phyloP scores from a whole-genome alignment of 1,140 invertebrate species.

The Cecropterus lyciades region DNA sequence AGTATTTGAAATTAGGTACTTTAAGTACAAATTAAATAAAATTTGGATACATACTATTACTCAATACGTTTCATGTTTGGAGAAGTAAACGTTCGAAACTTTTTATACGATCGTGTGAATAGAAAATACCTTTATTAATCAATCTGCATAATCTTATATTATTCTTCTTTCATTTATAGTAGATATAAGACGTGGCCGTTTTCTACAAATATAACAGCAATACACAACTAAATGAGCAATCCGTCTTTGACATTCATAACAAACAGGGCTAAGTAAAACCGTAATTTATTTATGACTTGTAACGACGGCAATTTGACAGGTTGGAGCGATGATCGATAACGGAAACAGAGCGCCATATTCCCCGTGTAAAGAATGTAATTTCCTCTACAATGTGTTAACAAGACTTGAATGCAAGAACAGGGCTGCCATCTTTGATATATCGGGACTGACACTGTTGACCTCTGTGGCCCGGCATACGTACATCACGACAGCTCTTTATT shows the following conservation, averaged over 20 bases:
- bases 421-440: constrained; percentile 31
- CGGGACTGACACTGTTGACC: constrained; percentile 9
- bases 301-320: constrained; percentile 73
- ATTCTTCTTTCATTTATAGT: no score
- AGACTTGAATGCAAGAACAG: constrained; percentile 68
- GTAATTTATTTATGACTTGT: constrained; percentile 53
- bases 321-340: constrained; percentile 73
- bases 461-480: neutral
- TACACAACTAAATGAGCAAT: neutral
- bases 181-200: no score
- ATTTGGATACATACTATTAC: no score
- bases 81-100: no score
- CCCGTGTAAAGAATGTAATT: constrained; percentile 79
- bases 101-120: no score
- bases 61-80: no score
- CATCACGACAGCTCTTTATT: constrained; percentile 20
- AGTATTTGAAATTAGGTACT: no score
- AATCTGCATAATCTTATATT: no score
- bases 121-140: no score
- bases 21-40: no score
- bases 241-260: neutral
- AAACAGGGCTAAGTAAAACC: constrained; percentile 25
- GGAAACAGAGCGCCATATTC: constrained; percentile 64
- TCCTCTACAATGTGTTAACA: constrained; percentile 82
- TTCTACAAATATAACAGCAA: neutral